Evolutionary conservation across 2,888 invertebrate species (phyloP).

Genomic region (Hypomecis punctinalis): DNA sequence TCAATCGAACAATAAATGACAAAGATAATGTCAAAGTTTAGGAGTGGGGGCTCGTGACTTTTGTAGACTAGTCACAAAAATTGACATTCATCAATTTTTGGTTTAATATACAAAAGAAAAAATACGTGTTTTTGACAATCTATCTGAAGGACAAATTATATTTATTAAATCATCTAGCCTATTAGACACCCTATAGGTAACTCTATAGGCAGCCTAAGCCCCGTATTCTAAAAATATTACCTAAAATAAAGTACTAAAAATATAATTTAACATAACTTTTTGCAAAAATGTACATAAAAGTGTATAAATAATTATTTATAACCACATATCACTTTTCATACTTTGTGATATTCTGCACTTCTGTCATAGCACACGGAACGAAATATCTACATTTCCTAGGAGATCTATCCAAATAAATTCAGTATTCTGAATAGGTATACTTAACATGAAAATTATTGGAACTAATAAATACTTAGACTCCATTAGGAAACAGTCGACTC

Average conservation of each 20-base stretch:
- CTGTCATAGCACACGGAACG: conserved; percentile 49
- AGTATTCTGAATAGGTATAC: background rate
- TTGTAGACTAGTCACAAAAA: too few species aligned
- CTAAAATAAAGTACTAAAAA: background rate
- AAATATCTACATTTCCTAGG: conserved; percentile 36
- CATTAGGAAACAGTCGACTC: too few species aligned
- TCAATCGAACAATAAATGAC: too few species aligned
- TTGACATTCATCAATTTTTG: too few species aligned
- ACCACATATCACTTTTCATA: conserved; percentile 8
- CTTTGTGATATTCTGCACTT: conserved; percentile 33
- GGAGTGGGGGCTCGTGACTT: too few species aligned
- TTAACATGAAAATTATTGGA: too few species aligned
- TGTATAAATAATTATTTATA: background rate
- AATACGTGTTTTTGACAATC: too few species aligned
- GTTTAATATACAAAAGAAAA: too few species aligned
- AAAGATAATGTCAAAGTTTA: too few species aligned
- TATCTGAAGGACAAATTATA: too few species aligned
- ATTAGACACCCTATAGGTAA: background rate
- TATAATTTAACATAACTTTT: conserved; percentile 1
- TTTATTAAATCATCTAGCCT: too few species aligned
- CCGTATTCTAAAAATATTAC: background rate
- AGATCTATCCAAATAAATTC: conserved; percentile 37
- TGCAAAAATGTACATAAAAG: conserved; percentile 16
- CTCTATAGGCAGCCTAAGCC: background rate
- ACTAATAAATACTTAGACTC: too few species aligned